Evolutionary conservation across 2,888 invertebrate species (phyloP).

Genomic region (Orgyia antiqua): DNA sequence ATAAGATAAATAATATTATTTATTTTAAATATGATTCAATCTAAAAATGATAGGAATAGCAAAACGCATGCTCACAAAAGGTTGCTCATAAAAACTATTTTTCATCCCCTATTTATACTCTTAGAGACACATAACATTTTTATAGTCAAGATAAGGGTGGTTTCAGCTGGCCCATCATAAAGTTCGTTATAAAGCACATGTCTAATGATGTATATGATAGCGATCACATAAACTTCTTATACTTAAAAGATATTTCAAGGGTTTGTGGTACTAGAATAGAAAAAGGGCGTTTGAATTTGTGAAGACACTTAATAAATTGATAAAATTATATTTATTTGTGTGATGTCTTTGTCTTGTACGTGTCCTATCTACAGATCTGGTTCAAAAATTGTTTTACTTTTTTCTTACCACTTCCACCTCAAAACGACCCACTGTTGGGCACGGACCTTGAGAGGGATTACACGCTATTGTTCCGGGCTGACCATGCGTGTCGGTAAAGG

Average conservation of each 20-base stretch:
- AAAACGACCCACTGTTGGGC: too few species aligned
- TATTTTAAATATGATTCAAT: too few species aligned
- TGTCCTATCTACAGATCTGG: background rate
- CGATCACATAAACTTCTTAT: constrained; percentile 23
- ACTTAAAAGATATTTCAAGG: constrained; percentile 7
- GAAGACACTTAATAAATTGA: background rate
- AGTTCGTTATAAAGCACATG: constrained; percentile 26
- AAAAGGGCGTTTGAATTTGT: background rate
- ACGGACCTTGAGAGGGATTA: too few species aligned
- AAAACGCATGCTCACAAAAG: too few species aligned
- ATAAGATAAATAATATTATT: too few species aligned
- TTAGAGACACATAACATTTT: constrained; percentile 23
- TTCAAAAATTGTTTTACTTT: too few species aligned
- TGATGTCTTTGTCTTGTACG: background rate
- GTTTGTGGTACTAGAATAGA: too few species aligned
- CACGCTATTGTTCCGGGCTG: too few species aligned
- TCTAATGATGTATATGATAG: constrained; percentile 29
- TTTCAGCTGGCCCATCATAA: constrained; percentile 16
- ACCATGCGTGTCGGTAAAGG: too few species aligned
- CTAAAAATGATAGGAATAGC: too few species aligned
- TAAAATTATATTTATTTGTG: background rate
- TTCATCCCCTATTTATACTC: constrained; percentile 10
- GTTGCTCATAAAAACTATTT: constrained; percentile 19
- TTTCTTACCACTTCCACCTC: background rate
- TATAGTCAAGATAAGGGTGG: constrained; percentile 25